Conservation (phyloP, 2,888 invertebrate species). For the Sussaba pulchella region DNA sequence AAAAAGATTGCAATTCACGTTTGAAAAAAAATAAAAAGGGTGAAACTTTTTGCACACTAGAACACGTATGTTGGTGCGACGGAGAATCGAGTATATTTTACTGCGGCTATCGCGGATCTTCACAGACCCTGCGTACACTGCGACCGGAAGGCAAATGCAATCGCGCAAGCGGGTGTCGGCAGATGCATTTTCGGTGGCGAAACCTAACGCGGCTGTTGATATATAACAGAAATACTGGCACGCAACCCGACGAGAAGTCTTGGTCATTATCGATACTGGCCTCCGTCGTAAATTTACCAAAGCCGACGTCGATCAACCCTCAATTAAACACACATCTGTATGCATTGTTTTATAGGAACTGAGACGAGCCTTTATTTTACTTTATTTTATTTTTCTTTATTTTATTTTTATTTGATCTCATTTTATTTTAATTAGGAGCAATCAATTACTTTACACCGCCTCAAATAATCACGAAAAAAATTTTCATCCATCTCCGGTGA, state of each 20-base stretch:
- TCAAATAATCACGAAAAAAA: constrained; percentile 4
- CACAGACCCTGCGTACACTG: constrained; percentile 6
- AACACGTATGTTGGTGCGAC: not conserved
- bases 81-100: constrained; percentile 22
- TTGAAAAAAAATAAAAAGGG: constrained; percentile 4
- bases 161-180: constrained; percentile 39
- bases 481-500: constrained; percentile 6
- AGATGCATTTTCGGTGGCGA: constrained; percentile 45
- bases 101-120: constrained; percentile 35
- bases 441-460: not conserved
- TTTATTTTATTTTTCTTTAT: not conserved
- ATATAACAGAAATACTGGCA: constrained; percentile 41
- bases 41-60: constrained; percentile 8
- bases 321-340: too few relatives aligned
- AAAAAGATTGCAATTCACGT: not conserved
- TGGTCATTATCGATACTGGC: constrained; percentile 40
- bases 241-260: not conserved
- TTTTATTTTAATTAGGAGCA: not conserved
- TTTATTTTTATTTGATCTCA: not conserved
- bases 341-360: not conserved
- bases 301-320: constrained; percentile 39
- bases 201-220: constrained; percentile 44
- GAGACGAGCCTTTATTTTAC: not conserved
- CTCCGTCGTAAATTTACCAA: constrained; percentile 48
- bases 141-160: constrained; percentile 47